Base-by-base conservation (phyloP, 2,888 invertebrate genomes). In the Hirtodrosophila trivittata region DNA sequence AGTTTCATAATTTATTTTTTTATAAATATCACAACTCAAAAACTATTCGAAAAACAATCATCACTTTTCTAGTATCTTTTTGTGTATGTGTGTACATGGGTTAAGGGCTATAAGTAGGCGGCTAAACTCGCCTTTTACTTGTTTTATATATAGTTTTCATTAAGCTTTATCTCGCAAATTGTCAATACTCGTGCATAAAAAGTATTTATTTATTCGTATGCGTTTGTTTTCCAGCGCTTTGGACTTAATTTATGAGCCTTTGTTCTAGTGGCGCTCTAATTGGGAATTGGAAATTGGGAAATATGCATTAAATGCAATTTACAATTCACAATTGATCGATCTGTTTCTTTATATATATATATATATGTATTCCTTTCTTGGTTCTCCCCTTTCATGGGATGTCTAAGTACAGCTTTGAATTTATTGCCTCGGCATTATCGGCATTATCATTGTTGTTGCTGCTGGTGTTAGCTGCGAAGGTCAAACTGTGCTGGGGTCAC, bases 401-500 rank as follows among this genome's bases (percentile, higher is more conserved):
- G 55, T 39, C 35, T 42, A 77, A 66, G 75, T 77, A 71, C 54
- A 35, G 56, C 42, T 38, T 35, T 66, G 56, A 59, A 21, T 57
- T 21, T 68, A 51, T 57, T 49, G 50, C 51, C 38, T 4, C 25
- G 39, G 33, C 6, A 8, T 54, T 66, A 25, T 32, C 43, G 21
- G 1, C 9, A 5, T 56, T 56, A 16, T 25, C 35, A 21, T 30
- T 47, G 39, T 13, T 43, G 30, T 18, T 32, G 55, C 18, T 25
- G 50, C 52, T 57, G 62, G 52, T 51, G 64, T 58, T 65, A 57
- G 56, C 56, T 43, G 38, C 30, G 78, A 84, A 80, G 78, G 85
- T 84, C 74, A 80, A 18, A 42, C 25, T 38, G 35, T 43, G 49
- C n/a, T 72, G 83, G 84, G 85, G 77, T 80, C 80, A 80, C 63